These are phyloP conservation scores for Scolanthus callimorphus DNA, from an alignment of 92 coral and sea anemone species.

Conservation along the genomic window DNA sequence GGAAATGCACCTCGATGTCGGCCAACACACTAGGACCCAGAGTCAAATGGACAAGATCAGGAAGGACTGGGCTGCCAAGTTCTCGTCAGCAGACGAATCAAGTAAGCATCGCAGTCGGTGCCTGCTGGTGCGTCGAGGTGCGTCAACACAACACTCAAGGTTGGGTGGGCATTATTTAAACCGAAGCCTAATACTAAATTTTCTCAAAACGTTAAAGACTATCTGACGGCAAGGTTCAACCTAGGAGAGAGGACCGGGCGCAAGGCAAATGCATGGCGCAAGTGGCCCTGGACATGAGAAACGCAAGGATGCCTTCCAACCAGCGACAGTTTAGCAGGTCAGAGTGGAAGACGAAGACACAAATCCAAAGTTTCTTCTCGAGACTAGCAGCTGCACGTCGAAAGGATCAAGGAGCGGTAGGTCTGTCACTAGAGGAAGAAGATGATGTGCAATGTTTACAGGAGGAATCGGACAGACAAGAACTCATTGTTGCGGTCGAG, in stretches of 20 bases:
- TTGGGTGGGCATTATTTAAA: constrained; percentile 64
- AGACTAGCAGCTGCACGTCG: constrained; percentile 49
- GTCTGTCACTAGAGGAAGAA: constrained; percentile 50
- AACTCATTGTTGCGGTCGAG: constrained; percentile 19
- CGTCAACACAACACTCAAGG: constrained; percentile 26
- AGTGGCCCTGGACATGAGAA: constrained; percentile 54
- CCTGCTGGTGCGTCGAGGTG: constrained; percentile 1
- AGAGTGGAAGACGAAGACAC: constrained; percentile 53
- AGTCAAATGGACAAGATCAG: constrained; percentile 54
- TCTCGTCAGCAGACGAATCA: constrained; percentile 42
- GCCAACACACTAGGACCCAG: constrained; percentile 40
- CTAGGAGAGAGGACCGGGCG: constrained; percentile 65
- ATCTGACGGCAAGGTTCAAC: constrained; percentile 57
- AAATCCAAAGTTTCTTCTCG: constrained; percentile 51
- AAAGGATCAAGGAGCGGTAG: constrained; percentile 26
- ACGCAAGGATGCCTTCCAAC: constrained; percentile 36
- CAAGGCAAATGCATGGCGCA: constrained; percentile 59
- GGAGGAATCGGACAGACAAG: constrained; percentile 40
- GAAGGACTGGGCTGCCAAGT: constrained; percentile 62
- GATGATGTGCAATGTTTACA: constrained; percentile 57
- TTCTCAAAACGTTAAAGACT: constrained; percentile 59
- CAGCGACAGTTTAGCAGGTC: constrained; percentile 40
- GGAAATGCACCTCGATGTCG: constrained; percentile 60
- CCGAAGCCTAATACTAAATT: constrained; percentile 51
- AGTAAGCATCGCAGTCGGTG: constrained; percentile 9